Percentiles rank a stretch among this genome's conserved stretches.
Evolutionary conservation across 1,140 invertebrate genomes (phyloP).

Genomic region (Riptortus pedestris): DNA sequence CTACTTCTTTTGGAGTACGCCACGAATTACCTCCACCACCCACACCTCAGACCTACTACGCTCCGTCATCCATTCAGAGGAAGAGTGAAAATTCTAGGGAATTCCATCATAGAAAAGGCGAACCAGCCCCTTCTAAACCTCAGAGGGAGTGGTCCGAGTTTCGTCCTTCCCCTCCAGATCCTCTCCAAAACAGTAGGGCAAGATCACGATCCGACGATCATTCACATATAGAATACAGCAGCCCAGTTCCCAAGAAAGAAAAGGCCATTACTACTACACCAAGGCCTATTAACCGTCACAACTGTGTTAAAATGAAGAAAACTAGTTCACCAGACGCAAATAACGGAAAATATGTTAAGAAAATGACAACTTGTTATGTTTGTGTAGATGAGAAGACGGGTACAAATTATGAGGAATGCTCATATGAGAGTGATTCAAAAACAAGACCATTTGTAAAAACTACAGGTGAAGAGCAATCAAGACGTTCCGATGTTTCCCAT

Average conservation of each 20-base stretch:
- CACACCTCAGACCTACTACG: constrained; percentile 7
- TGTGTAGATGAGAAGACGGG: constrained; percentile 42
- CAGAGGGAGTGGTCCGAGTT: not conserved
- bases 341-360: not conserved
- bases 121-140: not conserved
- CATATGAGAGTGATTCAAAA: constrained; percentile 53
- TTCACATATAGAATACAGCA: constrained; percentile 3
- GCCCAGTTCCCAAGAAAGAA: not conserved
- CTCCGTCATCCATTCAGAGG: not conserved
- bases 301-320: constrained; percentile 15
- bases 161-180: not conserved
- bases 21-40: not conserved
- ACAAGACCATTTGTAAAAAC: constrained; percentile 56
- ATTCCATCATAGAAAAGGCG: not conserved
- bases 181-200: not conserved
- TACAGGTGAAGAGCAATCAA: constrained; percentile 28
- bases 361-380: constrained; percentile 40
- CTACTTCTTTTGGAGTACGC: not conserved
- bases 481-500: not conserved
- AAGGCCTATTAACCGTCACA: not conserved
- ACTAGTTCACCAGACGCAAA: not conserved
- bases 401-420: constrained; percentile 41
- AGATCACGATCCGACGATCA: constrained; percentile 1
- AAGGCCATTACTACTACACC: not conserved
- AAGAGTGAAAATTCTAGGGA: not conserved